phyloP scores from a whole-genome alignment of 2,888 invertebrate species.

The Eupithecia vulgata region DNA sequence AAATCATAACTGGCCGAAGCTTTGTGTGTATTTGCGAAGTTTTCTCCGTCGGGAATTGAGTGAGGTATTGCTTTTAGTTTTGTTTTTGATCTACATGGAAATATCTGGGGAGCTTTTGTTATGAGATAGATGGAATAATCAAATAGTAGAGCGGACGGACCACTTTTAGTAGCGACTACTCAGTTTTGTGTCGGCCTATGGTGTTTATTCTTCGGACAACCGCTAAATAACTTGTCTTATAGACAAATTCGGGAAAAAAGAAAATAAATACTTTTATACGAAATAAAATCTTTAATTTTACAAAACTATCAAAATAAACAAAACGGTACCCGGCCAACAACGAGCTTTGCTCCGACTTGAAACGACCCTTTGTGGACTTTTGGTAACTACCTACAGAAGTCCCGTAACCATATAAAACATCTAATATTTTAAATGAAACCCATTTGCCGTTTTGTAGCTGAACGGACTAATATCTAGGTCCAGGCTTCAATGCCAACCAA shows the following conservation, averaged over 20 bases:
- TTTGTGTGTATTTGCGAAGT: slow-evolving; percentile 42
- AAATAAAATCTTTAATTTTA: background rate
- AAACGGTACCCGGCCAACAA: no score
- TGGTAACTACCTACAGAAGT: no score
- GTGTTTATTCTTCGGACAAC: background rate
- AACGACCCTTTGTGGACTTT: no score
- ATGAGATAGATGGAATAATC: background rate
- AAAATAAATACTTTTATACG: background rate
- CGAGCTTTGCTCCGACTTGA: no score
- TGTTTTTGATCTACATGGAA: slow-evolving; percentile 29
- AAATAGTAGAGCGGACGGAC: background rate
- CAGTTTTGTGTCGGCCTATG: background rate
- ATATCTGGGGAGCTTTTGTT: slow-evolving; percentile 28
- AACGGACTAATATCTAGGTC: no score
- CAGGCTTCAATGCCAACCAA: no score
- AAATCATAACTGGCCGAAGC: slow-evolving; percentile 38
- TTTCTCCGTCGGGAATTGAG: slow-evolving; percentile 38
- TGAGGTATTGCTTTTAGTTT: slow-evolving; percentile 48
- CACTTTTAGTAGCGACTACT: background rate
- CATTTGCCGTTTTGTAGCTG: no score
- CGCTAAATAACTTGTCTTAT: background rate
- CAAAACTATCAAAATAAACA: no score
- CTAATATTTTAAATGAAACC: no score
- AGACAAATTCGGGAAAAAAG: background rate
- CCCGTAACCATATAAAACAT: no score